These are phyloP conservation scores for Petrosia ficiformis DNA, from an alignment of 37 sponge, comb jelly and placozoan species.

Conservation along the genomic window DNA sequence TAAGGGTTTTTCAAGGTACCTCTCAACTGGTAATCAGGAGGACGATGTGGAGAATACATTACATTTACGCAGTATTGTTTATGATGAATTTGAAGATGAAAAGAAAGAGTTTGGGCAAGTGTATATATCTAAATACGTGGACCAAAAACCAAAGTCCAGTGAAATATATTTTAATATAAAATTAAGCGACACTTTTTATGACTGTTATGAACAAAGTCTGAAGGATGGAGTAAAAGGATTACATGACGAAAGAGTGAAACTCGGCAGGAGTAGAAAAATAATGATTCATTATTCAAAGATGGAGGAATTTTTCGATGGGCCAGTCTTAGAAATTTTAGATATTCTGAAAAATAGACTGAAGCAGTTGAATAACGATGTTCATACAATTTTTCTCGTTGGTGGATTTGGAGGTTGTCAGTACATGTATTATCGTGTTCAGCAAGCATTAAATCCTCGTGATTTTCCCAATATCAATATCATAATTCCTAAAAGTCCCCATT, in stretches of 20 bases:
- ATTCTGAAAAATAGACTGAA: neutral
- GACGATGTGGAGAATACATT: neutral
- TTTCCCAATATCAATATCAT: neutral
- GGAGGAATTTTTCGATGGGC: slow-evolving; percentile 11
- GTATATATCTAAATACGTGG: neutral
- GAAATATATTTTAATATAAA: neutral
- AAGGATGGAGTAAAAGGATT: neutral
- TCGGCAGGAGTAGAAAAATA: too few species aligned
- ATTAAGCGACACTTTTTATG: neutral
- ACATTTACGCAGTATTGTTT: neutral
- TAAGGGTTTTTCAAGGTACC: neutral
- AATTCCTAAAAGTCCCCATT: neutral
- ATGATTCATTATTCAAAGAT: slow-evolving; percentile 6
- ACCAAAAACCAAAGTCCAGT: neutral
- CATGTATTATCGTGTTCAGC: neutral
- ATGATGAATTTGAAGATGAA: slow-evolving; percentile 20
- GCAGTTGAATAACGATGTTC: neutral
- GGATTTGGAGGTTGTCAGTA: slow-evolving; percentile 41
- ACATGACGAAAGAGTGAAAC: neutral
- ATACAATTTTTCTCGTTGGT: slow-evolving; percentile 20
- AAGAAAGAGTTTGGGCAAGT: slow-evolving; percentile 11
- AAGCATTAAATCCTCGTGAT: neutral
- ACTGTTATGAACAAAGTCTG: neutral
- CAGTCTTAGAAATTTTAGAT: neutral
- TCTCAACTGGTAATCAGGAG: neutral